phyloP scores from a whole-genome alignment of 2,113 vertebrate species.

The Rissa tridactyla region DNA sequence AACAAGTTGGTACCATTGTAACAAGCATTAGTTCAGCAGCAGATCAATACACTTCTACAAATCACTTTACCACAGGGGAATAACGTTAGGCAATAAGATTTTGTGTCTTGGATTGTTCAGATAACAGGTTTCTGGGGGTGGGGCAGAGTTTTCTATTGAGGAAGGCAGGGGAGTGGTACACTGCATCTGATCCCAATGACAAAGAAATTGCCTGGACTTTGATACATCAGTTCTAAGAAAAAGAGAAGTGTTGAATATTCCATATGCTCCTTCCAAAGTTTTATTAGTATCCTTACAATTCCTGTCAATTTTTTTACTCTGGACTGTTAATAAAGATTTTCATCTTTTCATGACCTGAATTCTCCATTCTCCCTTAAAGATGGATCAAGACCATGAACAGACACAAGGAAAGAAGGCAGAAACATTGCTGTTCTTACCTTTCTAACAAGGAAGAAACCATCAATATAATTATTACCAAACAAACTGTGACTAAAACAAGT shows the following conservation, averaged over 20 bases:
- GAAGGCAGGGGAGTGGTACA: not conserved
- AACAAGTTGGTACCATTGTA: not conserved
- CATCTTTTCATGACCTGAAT: not conserved
- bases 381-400: rapidly evolving
- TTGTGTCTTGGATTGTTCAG: not conserved
- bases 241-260: not conserved
- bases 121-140: not conserved
- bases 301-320: not conserved
- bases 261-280: not conserved
- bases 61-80: not conserved
- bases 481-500: not conserved
- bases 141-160: not conserved
- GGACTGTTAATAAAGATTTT: not conserved
- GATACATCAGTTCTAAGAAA: not conserved
- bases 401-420: not conserved
- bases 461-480: not conserved
- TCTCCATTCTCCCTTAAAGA: not conserved
- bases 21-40: not conserved
- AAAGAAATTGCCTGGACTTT: not conserved
- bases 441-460: not conserved
- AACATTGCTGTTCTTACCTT: not conserved
- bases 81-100: not conserved
- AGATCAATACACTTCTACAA: not conserved
- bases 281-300: not conserved
- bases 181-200: not conserved